These are phyloP conservation scores for Pachyseris speciosa DNA, from an alignment of 64 coral and sea anemone genomes.

Conservation along the genomic window DNA sequence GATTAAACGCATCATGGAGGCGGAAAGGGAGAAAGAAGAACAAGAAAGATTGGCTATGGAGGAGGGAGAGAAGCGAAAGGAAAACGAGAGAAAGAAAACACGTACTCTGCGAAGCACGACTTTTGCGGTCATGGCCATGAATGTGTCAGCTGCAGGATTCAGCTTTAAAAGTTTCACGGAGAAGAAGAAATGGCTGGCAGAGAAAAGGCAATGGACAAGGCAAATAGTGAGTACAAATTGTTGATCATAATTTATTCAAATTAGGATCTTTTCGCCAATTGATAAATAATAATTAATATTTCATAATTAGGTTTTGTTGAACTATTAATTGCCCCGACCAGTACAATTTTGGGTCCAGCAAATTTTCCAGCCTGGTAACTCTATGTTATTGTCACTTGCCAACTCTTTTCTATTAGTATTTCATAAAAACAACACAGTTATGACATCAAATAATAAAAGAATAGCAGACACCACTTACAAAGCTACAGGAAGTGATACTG, in stretches of 20 bases:
- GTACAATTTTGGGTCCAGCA: no score
- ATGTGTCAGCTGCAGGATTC: constrained; percentile 44
- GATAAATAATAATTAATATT: no score
- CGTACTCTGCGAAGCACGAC: constrained; percentile 24
- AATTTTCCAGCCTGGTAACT: no score
- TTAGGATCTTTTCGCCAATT: background rate
- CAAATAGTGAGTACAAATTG: constrained; percentile 16
- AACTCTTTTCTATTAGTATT: no score
- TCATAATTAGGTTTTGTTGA: no score
- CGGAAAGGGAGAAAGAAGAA: constrained; percentile 53
- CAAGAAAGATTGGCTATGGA: background rate
- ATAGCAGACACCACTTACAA: no score
- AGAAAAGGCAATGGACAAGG: constrained; percentile 14
- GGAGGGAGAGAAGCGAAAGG: background rate
- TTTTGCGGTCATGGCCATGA: constrained; percentile 38
- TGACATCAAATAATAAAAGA: no score
- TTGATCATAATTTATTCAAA: background rate
- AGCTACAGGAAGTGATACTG: no score
- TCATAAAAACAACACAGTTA: no score
- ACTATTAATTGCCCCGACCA: no score
- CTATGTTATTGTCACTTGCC: no score
- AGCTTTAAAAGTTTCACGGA: constrained; percentile 53
- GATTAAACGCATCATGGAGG: constrained; percentile 72
- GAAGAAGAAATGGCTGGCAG: constrained; percentile 73
- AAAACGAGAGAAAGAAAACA: background rate